Percentiles rank a stretch among this genome's conserved stretches.
phyloP scores from a whole-genome alignment of 2,888 invertebrate species.

The Lamproptera curius region DNA sequence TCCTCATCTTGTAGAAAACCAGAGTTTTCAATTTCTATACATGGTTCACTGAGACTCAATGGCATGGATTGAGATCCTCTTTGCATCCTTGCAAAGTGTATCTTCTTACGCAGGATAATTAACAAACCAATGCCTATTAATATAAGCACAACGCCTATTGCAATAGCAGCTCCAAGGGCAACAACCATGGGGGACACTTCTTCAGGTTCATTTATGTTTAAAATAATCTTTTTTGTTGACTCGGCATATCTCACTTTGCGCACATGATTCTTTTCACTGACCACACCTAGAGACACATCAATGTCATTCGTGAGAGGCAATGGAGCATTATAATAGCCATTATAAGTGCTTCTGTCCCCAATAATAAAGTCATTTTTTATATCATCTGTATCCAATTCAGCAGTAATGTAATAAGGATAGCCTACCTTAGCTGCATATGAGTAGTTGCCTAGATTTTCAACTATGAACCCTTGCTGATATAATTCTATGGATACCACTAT shows the following conservation, averaged over 20 bases:
- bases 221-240: constrained; percentile 71
- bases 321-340: constrained; percentile 87
- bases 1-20: constrained; percentile 87
- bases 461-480: constrained; percentile 80
- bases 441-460: constrained; percentile 80
- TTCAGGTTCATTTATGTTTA: constrained; percentile 71
- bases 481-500: constrained; percentile 85
- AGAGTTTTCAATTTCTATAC: constrained; percentile 88
- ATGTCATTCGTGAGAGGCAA: constrained; percentile 80
- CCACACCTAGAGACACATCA: constrained; percentile 84
- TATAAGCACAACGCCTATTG: constrained; percentile 85
- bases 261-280: constrained; percentile 82
- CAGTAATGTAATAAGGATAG: constrained; percentile 89
- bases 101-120: constrained; percentile 74
- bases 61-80: constrained; percentile 77
- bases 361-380: constrained; percentile 83
- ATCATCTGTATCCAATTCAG: constrained; percentile 84
- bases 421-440: constrained; percentile 82
- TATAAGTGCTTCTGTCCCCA: constrained; percentile 86
- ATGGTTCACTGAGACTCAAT: constrained; percentile 87
- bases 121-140: constrained; percentile 80
- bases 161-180: constrained; percentile 78
- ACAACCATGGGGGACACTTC: constrained; percentile 70
- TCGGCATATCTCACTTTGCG: constrained; percentile 82
- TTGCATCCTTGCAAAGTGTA: constrained; percentile 65